These are phyloP conservation scores for Bos indicus DNA, from an alignment of 2,113 vertebrate species.

Conservation along the genomic window DNA sequence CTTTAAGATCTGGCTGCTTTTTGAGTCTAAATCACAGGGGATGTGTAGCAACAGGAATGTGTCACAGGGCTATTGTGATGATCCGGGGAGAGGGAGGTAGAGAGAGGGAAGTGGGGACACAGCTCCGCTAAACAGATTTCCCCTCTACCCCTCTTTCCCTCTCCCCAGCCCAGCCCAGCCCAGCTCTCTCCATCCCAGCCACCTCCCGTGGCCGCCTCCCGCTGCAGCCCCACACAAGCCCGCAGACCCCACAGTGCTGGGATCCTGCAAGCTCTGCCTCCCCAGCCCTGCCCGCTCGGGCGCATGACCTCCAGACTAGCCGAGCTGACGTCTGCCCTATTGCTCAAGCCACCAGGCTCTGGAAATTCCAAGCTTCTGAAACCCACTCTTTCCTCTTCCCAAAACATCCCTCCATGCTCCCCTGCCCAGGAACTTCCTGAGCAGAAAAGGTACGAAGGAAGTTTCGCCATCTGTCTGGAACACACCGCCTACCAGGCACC, in stretches of 20 bases:
- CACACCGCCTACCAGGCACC: rapidly evolving
- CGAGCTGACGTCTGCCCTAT: neutral
- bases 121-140: neutral
- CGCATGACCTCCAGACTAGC: neutral
- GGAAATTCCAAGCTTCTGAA: neutral
- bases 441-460: neutral
- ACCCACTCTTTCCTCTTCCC: neutral
- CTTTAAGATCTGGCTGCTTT: neutral
- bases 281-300: rapidly evolving
- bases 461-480: neutral
- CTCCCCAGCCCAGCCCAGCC: no score
- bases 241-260: neutral
- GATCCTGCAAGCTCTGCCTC: neutral
- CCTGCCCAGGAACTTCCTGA: no score
- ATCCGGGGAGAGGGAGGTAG: rapidly evolving
- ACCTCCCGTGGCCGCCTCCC: neutral
- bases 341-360: neutral
- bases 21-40: neutral
- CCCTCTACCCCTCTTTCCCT: neutral
- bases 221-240: no score
- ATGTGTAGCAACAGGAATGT: neutral
- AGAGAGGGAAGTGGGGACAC: neutral
- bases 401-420: neutral
- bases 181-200: neutral
- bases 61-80: neutral